These are phyloP conservation scores for Anolis apletophallus DNA, from an alignment of 2,797 vertebrate species.

Conservation along the genomic window DNA sequence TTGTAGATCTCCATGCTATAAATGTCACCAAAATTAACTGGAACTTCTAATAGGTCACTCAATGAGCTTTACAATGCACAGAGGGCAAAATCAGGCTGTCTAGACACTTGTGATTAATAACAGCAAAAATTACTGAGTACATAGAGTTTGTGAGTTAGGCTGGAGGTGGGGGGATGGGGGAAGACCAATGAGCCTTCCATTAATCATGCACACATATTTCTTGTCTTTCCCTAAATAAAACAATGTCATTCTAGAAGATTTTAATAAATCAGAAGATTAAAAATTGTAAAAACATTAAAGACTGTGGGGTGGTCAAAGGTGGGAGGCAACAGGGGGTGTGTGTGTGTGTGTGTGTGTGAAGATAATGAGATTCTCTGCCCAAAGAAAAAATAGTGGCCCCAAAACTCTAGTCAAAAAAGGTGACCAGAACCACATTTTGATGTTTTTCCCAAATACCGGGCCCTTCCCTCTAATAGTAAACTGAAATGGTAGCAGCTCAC, in stretches of 20 bases:
- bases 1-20: slow-evolving; percentile 68
- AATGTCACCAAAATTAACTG: slow-evolving; percentile 77
- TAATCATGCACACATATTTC: neutral
- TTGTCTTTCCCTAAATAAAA: slow-evolving; percentile 34
- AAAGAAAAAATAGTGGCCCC: neutral
- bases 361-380: slow-evolving; percentile 16
- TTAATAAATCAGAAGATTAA: slow-evolving; percentile 22
- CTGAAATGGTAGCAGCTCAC: neutral
- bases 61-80: slow-evolving; percentile 61
- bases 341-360: too few species aligned
- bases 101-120: slow-evolving; percentile 64
- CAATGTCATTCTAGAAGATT: slow-evolving; percentile 30
- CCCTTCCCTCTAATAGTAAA: neutral
- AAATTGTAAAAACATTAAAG: neutral
- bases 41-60: slow-evolving; percentile 73
- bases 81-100: slow-evolving; percentile 63
- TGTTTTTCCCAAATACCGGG: neutral
- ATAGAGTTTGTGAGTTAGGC: slow-evolving; percentile 58
- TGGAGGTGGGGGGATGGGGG: neutral
- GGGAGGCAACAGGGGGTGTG: slow-evolving; percentile 13
- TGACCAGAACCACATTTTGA: neutral
- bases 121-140: slow-evolving; percentile 65
- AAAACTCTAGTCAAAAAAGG: neutral
- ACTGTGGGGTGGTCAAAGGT: neutral
- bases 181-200: slow-evolving; percentile 25